Conservation (phyloP, 2,113 vertebrate genomes). For the Burhinus oedicnemus region DNA sequence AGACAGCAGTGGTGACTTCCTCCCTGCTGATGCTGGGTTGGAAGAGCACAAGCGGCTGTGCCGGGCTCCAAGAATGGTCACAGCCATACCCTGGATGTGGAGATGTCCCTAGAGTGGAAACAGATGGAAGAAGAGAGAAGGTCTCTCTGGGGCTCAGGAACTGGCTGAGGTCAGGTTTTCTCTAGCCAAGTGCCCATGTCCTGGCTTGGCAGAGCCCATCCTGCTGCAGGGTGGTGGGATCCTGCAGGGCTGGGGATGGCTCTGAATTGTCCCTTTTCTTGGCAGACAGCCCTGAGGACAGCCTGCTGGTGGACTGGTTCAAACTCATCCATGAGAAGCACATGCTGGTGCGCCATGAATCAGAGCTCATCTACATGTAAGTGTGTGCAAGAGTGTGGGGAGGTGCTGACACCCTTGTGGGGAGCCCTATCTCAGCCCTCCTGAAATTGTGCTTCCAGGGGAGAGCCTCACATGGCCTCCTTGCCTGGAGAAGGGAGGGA, state of each 20-base stretch:
- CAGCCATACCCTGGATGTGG: not conserved
- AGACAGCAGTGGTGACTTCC: not conserved
- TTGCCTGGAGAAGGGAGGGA: not conserved
- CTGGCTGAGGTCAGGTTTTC: not conserved
- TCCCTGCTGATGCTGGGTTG: not conserved
- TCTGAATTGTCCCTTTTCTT: constrained; percentile 26
- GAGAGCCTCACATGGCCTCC: not conserved
- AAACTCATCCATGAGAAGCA: constrained; percentile 89
- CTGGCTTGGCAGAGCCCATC: not conserved
- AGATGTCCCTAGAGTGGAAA: not conserved
- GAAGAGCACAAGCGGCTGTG: not conserved
- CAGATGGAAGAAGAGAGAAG: not conserved
- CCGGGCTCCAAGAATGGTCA: not conserved
- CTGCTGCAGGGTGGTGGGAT: not conserved
- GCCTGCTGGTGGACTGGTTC: constrained; percentile 90
- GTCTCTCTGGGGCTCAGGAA: not conserved
- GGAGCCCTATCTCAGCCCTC: not conserved
- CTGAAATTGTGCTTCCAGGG: not conserved
- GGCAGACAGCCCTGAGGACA: constrained; percentile 85
- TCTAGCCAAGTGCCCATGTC: not conserved
- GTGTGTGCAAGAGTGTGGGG: constrained; percentile 70
- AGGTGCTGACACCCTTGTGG: accelerated
- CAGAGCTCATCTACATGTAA: constrained; percentile 91
- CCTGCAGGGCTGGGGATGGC: not conserved
- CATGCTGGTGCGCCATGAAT: constrained; percentile 82